Base-by-base conservation (phyloP, 2,113 vertebrate species). In the Actenoides hombroni region DNA sequence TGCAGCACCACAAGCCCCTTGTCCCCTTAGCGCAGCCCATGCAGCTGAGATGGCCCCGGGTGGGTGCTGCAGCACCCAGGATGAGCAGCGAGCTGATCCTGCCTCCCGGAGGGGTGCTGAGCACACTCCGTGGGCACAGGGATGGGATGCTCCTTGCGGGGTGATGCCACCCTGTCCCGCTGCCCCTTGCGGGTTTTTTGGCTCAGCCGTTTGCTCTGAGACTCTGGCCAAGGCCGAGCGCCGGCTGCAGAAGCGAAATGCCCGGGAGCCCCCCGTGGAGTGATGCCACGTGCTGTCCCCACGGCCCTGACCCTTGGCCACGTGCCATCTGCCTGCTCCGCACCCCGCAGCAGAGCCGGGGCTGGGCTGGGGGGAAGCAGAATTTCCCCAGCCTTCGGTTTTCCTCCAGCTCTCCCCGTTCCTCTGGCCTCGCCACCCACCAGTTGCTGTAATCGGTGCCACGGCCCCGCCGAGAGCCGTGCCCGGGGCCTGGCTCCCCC, bases 81-180 rank as follows among this genome's bases (percentile, higher is more conserved):
- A 5, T 16, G 57, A 39, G 59, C 48, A 61, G 39, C 0, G 1
- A 54, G n/a, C 70, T 23, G 35, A 17, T 56, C 39, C 81, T 86
- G 80, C 71, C 35, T 83, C 53, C 74, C 26, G 42, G 20, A 24
- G 0, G 0, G 49, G n/a, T 61, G 54, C 65, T 88, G 64, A 31
- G 11, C 0, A 0, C 39, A 18, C 26, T 39, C n/a, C 4, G 0
- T 1, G 2, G 40, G 16, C 1, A 0, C 11, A 18, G 35, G 48
- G 29, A 44, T 2, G 29, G 82, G 54, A 5, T 78, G 73, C 26
- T 69, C 54, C 42, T 9, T 12, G 12, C 70, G 16, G 13, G 37
- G 56, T 13, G 25, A 24, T 39, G 71, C 48, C 2, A 11, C 33
- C 37, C 12, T 14, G 0, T 79, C 48, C 80, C 6, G 1, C 57